Evolutionary conservation across 2,888 invertebrate genomes (phyloP).

Genomic region (Petrolisthes cinctipes): DNA sequence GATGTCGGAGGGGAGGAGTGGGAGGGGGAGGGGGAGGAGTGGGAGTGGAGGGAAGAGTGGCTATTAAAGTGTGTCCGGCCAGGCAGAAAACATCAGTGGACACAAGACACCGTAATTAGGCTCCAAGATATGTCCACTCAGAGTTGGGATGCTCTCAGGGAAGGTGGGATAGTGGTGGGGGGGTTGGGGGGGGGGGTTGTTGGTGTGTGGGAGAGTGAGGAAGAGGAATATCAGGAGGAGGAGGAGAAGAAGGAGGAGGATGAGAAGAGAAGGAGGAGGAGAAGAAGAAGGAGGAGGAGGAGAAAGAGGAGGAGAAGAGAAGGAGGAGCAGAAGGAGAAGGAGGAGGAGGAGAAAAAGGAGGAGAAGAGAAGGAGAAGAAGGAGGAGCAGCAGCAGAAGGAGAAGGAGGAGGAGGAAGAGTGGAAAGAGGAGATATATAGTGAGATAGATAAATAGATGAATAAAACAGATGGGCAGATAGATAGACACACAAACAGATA

Average conservation of each 20-base stretch:
- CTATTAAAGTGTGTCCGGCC: background rate
- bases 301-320: background rate
- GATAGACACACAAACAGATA: slow-evolving; percentile 9
- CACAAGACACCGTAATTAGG: slow-evolving; percentile 1
- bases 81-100: background rate
- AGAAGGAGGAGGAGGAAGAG: background rate
- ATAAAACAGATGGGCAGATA: background rate
- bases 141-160: too few species aligned
- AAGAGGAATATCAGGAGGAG: background rate
- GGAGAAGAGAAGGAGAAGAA: background rate
- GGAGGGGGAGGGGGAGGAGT: background rate
- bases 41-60: background rate
- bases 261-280: background rate
- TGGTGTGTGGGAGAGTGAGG: background rate
- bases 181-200: background rate
- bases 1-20: background rate
- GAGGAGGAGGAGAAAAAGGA: background rate
- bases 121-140: background rate
- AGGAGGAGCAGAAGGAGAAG: background rate
- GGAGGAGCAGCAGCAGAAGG: background rate
- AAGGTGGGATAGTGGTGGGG: background rate
- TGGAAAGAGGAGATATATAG: background rate
- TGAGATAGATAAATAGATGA: background rate
- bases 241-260: background rate
- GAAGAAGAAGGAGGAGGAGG: background rate